Conservation (phyloP, 2,113 vertebrate genomes). For the Centropristis striata region DNA sequence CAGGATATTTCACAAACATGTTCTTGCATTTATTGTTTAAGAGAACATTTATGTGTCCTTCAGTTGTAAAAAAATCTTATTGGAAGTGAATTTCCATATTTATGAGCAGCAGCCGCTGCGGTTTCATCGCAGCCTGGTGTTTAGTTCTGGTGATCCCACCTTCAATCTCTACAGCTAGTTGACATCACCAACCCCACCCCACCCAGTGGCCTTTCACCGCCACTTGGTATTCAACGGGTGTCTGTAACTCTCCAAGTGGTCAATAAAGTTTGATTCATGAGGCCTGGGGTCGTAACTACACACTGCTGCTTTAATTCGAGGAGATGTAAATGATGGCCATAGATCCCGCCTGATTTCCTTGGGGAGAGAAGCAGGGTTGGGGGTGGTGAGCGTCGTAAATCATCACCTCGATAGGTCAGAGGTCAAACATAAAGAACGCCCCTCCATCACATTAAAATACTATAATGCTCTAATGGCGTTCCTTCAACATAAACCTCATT, state of each 20-base stretch:
- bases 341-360: constrained; percentile 82
- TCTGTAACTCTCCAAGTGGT: constrained; percentile 76
- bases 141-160: constrained; percentile 35
- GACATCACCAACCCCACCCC: constrained; percentile 23
- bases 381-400: constrained; percentile 50
- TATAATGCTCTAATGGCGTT: constrained; percentile 63
- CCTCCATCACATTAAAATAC: constrained; percentile 68
- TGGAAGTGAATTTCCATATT: constrained; percentile 67
- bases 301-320: constrained; percentile 73
- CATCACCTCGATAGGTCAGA: constrained; percentile 72
- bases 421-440: constrained; percentile 68
- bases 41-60: constrained; percentile 23
- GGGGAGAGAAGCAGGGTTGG: constrained; percentile 52
- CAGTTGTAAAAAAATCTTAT: constrained; percentile 50
- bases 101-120: constrained; percentile 56
- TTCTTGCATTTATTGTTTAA: constrained; percentile 40
- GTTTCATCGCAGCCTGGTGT: constrained; percentile 55
- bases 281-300: constrained; percentile 58
- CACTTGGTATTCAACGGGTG: constrained; percentile 76
- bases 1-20: constrained; percentile 8
- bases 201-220: constrained; percentile 56
- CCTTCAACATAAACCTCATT: constrained; percentile 35
- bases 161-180: constrained; percentile 50
- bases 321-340: constrained; percentile 79
- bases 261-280: constrained; percentile 84